These are phyloP conservation scores for Cerceris ruficornis DNA, from an alignment of 2,888 invertebrate species.

Conservation along the genomic window DNA sequence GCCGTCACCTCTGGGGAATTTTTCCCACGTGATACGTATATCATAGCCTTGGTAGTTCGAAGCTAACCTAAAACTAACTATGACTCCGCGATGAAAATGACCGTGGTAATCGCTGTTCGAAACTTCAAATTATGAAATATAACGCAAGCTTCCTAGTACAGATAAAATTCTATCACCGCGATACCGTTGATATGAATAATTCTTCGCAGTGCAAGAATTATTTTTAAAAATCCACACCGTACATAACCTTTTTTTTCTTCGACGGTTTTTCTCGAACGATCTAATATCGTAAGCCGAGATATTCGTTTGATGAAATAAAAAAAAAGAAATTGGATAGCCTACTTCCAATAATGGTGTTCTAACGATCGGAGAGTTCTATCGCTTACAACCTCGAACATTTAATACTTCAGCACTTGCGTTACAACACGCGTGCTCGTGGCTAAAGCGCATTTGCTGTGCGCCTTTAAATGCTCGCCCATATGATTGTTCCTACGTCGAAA, in stretches of 20 bases:
- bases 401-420: constrained; percentile 20
- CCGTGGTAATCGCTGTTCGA: too few species aligned
- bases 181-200: not conserved
- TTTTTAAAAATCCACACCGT: constrained; percentile 10
- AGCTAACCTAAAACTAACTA: too few species aligned
- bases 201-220: constrained; percentile 17
- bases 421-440: constrained; percentile 25
- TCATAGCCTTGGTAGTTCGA: too few species aligned
- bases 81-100: too few species aligned
- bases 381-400: constrained; percentile 46
- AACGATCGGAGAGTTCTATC: constrained; percentile 29
- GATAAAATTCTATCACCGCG: not conserved
- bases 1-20: too few species aligned
- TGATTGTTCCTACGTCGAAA: constrained; percentile 43
- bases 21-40: too few species aligned
- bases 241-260: not conserved
- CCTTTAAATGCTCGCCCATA: constrained; percentile 52
- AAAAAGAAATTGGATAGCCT: not conserved
- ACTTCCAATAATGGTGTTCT: constrained; percentile 21
- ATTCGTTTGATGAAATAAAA: not conserved
- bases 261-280: constrained; percentile 5
- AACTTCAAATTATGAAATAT: too few species aligned
- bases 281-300: not conserved
- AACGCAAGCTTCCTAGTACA: too few species aligned
- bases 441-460: constrained; percentile 32